Base-by-base conservation (phyloP, 2,888 invertebrate genomes). In the Notocelia uddmanniana region DNA sequence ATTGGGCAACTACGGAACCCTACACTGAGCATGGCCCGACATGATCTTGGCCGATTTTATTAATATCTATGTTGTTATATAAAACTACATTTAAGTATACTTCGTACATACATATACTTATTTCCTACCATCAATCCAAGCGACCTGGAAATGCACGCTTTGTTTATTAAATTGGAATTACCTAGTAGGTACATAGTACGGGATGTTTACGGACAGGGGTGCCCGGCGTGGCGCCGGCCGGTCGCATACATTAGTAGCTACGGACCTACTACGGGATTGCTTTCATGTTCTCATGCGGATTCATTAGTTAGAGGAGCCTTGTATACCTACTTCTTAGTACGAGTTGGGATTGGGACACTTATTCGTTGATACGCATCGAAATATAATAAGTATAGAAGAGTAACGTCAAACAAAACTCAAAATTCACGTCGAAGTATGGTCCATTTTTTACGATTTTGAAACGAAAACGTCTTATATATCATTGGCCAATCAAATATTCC, bases 121-220 rank as follows among this genome's bases (percentile, higher is more conserved):
- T 15, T 54, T 11, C 52, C 21, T 52, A 19, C 13, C 54, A 54
- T 23, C 21, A 54, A 23, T 21, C 54, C 5, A 8, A 23, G 6
- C 13, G 13, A 21, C 23, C 23, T 23, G 23, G 21, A 3, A 54
- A 54, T 54, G 54, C 15, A 54, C 13, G 21, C 3, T 15, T 45
- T 45, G n/a, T 54, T 54, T 45, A 54, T 54, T 15, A 54, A 54
- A 23, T 54, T 23, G 23, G 54, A 54, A 54, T 54, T 23, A 54
- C n/a, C n/a, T n/a, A n/a, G 50, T 8, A 48, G 31, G 37, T 45
- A 45, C 45, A n/a, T n/a, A 45, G 45, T n/a, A 45, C 54, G 54
- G 54, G 21, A 15, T 54, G 54, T 54, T 54, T 54, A 54, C 54
- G 54, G 13, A 23, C 54, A 21, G 13, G 11, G 21, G 23, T n/a